phyloP scores from a whole-genome alignment of 2,797 vertebrate genomes.

The Lateolabrax maculatus region DNA sequence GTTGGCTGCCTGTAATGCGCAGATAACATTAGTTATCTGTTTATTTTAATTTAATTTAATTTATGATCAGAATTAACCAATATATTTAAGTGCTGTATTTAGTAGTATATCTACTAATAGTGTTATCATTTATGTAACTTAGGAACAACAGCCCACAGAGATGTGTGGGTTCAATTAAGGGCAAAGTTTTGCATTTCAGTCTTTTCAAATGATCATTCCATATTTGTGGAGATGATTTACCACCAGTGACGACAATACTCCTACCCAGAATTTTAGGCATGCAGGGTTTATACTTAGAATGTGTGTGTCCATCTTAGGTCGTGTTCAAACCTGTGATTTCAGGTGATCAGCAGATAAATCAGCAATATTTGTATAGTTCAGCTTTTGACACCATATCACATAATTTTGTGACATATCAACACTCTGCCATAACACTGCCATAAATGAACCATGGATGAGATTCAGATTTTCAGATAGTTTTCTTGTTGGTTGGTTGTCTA shows the following conservation, averaged over 20 bases:
- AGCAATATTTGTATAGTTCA: too few species aligned
- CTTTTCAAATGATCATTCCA: background rate
- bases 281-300: background rate
- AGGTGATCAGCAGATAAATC: background rate
- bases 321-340: background rate
- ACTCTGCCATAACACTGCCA: too few species aligned
- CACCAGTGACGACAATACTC: too few species aligned
- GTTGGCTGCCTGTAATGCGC: too few species aligned
- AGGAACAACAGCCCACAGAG: background rate
- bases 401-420: background rate
- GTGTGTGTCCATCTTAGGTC: background rate
- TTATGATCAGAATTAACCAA: background rate
- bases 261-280: background rate
- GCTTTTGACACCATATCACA: background rate
- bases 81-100: background rate
- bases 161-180: background rate
- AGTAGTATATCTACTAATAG: background rate
- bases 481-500: background rate
- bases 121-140: background rate
- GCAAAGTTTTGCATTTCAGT: background rate
- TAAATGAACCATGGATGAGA: background rate
- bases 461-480: background rate
- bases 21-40: background rate
- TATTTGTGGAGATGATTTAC: background rate
- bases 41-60: too few species aligned